Percentiles rank a stretch among this genome's conserved stretches.
These are phyloP conservation scores for Caenorhabditis afra DNA, from an alignment of 2,888 invertebrate species.

Conservation along the genomic window DNA sequence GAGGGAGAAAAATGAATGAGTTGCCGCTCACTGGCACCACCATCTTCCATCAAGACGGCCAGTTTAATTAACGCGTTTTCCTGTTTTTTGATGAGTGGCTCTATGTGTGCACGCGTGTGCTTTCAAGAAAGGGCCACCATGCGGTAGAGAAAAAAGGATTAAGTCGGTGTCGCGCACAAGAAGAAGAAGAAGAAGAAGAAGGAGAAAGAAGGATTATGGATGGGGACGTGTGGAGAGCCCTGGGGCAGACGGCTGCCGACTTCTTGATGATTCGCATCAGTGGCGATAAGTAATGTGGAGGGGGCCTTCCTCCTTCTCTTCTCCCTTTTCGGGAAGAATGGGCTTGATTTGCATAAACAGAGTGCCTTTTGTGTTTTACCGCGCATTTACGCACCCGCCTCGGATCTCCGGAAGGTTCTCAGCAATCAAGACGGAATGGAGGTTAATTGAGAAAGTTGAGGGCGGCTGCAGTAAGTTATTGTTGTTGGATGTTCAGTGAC, in stretches of 20 bases:
- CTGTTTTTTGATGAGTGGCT: constrained; percentile 55
- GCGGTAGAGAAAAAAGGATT: constrained; percentile 56
- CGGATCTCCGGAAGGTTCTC: constrained; percentile 20
- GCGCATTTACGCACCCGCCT: constrained; percentile 1
- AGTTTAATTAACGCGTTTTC: constrained; percentile 56
- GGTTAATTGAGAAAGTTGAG: constrained; percentile 58
- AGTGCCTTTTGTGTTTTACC: constrained; percentile 54
- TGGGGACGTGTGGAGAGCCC: constrained; percentile 55
- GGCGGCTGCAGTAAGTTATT: constrained; percentile 43
- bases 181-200: constrained; percentile 10
- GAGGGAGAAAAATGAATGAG: constrained; percentile 45
- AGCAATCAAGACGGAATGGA: constrained; percentile 44
- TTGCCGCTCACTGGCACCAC: constrained; percentile 32
- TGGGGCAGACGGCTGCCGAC: constrained; percentile 49
- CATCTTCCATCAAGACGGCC: constrained; percentile 15
- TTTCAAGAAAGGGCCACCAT: constrained; percentile 28
- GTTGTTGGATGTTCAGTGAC: constrained; percentile 51
- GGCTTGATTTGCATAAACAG: constrained; percentile 55
- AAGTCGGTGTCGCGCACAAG: constrained; percentile 54
- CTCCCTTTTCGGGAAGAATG: constrained; percentile 34
- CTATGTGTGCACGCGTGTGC: too few relatives aligned
- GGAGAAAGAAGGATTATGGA: constrained; percentile 40
- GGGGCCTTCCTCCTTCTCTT: constrained; percentile 24
- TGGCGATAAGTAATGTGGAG: constrained; percentile 56
- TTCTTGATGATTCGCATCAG: constrained; percentile 56